Evolutionary conservation across 2,888 invertebrate species (phyloP), one percentile per base, ranked within the genome.

Genomic region (Thalpophila matura): DNA sequence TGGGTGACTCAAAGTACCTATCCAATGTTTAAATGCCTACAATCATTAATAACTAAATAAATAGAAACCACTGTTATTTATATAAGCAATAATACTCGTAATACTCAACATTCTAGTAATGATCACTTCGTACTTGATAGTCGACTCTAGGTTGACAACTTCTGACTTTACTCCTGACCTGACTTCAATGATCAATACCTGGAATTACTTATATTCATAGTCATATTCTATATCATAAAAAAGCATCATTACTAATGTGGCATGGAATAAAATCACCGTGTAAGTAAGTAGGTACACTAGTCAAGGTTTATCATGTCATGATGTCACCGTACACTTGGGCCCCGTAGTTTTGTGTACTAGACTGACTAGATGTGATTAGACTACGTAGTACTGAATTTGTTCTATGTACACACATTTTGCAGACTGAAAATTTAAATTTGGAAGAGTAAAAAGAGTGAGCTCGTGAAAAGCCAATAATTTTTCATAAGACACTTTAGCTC

Each of bases 311-410:
- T 61, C 53, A 74, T 69, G 61, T 58, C 62, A 67, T 89, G 87
- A 89, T 89, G 86, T 89, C 88, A 89, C 82, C 78, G 63, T 60
- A 54, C 60, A 69, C 71, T 82, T 76, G 74, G 77, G 79, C 74
- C 54, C 78, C 74, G 62, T 80, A 84, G 71, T 79, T 80, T 72
- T 66, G 67, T 72, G 66, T 70, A 71, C 74, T 69, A n/a, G n/a
- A n/a, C n/a, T n/a, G n/a, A n/a, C 68, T 72, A 76, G 72, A 46
- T 74, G 35, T n/a, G 71, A 63, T 31, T 31, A 31, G 50, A 22
- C 14, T 33, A 61, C 27, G 43, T 58, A 33, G 40, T 56, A n/a
- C n/a, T n/a, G n/a, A n/a, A n/a, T n/a, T n/a, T n/a, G n/a, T n/a
- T n/a, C n/a, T n/a, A n/a, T n/a, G n/a, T n/a, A n/a, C n/a, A n/a